A percentile compares a stretch with the other conserved stretches of the same genome.
These are phyloP conservation scores for Apamea monoglypha DNA, from an alignment of 2,888 invertebrate genomes.

Conservation along the genomic window DNA sequence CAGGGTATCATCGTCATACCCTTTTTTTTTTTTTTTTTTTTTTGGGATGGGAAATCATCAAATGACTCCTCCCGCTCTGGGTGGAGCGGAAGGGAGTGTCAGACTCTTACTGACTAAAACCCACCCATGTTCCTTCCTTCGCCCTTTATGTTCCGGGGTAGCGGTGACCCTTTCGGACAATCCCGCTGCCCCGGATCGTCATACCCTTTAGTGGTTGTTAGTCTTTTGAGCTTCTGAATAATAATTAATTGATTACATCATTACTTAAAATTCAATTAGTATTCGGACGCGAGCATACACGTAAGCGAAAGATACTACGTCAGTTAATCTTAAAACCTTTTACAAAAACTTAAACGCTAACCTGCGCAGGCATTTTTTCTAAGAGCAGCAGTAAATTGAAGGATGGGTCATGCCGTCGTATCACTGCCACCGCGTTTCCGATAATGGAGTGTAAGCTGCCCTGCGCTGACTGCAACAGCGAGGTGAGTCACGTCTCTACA, in stretches of 20 bases:
- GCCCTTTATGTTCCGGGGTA: too few species aligned
- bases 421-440: conserved; percentile 94
- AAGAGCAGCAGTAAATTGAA: conserved; percentile 96
- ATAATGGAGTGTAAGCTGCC: conserved; percentile 98
- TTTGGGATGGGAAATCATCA: too few species aligned
- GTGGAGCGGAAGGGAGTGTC: too few species aligned
- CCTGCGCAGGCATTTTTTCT: conserved; percentile 98
- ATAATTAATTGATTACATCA: not conserved
- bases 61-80: too few species aligned
- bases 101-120: too few species aligned
- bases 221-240: not conserved
- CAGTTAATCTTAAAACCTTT: not conserved
- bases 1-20: not conserved
- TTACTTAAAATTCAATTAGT: not conserved
- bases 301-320: not conserved
- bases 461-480: conserved; percentile 96
- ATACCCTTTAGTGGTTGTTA: not conserved
- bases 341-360: conserved; percentile 71
- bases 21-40: too few species aligned
- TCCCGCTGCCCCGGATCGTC: too few species aligned
- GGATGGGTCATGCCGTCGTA: conserved; percentile 94
- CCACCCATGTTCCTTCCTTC: too few species aligned
- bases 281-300: not conserved
- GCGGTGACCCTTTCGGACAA: too few species aligned
- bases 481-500: conserved; percentile 98